Percentiles rank a stretch among this genome's conserved stretches.
Conservation (phyloP, 2,113 vertebrate genomes). For the Picathartes gymnocephalus region DNA sequence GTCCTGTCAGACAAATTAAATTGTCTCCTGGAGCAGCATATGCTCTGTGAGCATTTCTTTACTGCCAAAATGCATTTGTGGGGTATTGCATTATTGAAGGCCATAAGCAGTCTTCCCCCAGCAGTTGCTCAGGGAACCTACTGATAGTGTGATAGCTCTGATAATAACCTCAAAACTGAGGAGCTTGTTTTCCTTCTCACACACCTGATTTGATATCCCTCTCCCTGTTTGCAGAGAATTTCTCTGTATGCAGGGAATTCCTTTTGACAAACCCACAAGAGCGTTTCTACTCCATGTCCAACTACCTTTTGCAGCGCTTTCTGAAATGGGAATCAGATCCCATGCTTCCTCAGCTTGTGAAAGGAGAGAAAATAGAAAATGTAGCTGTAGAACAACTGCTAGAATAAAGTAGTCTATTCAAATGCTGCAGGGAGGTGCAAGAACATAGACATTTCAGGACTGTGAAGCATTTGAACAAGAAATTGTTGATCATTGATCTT, state of each 20-base stretch:
- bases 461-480: not conserved
- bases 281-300: not conserved
- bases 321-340: not conserved
- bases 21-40: not conserved
- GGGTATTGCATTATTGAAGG: not conserved
- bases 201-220: not conserved
- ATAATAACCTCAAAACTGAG: not conserved
- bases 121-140: not conserved
- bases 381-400: not conserved
- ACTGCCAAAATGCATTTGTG: not conserved
- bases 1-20: constrained; percentile 7
- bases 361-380: not conserved
- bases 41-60: not conserved
- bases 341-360: not conserved
- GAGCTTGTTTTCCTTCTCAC: not conserved
- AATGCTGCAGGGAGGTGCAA: not conserved
- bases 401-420: not conserved
- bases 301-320: not conserved
- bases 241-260: not conserved
- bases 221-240: not conserved
- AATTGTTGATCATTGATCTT: not conserved
- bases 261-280: not conserved
- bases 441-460: not conserved
- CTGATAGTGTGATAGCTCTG: not conserved
- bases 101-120: not conserved